Evolutionary conservation across 2,113 vertebrate species (phyloP).

Genomic region (Microtus montanus): DNA sequence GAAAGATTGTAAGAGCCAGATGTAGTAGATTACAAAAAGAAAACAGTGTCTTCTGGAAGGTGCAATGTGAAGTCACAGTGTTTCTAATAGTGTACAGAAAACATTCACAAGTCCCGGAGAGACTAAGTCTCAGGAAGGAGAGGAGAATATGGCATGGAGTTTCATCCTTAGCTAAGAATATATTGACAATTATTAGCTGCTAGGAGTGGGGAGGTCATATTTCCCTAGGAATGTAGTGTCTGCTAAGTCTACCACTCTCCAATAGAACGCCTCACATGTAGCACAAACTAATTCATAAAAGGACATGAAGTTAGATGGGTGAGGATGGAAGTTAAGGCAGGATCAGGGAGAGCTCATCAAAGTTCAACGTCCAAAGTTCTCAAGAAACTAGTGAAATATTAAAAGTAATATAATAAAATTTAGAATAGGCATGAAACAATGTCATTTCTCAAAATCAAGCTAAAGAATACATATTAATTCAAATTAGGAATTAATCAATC

Average conservation of each 20-base stretch:
- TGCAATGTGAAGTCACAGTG: background rate
- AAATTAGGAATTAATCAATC: background rate
- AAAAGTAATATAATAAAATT: background rate
- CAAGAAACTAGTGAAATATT: background rate
- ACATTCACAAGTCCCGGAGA: background rate
- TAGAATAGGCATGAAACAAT: background rate
- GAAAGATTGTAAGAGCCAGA: background rate
- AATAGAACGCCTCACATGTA: background rate
- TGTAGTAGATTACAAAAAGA: background rate
- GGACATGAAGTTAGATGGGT: background rate
- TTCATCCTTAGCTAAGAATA: background rate
- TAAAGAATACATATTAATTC: background rate
- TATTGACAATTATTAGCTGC: background rate
- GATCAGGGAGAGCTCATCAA: background rate
- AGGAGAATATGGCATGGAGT: background rate
- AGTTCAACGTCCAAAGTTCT: background rate
- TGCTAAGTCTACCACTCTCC: too few relatives aligned
- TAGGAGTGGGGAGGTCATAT: background rate
- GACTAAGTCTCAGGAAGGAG: background rate
- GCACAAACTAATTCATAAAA: background rate
- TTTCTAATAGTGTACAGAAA: background rate
- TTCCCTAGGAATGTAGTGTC: background rate
- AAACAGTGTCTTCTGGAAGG: background rate
- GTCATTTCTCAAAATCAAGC: background rate
- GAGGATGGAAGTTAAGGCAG: background rate